Evolutionary conservation across 2,797 vertebrate genomes (phyloP), one percentile per base, ranked within the genome.

Genomic region (Micrastur ruficollis): DNA sequence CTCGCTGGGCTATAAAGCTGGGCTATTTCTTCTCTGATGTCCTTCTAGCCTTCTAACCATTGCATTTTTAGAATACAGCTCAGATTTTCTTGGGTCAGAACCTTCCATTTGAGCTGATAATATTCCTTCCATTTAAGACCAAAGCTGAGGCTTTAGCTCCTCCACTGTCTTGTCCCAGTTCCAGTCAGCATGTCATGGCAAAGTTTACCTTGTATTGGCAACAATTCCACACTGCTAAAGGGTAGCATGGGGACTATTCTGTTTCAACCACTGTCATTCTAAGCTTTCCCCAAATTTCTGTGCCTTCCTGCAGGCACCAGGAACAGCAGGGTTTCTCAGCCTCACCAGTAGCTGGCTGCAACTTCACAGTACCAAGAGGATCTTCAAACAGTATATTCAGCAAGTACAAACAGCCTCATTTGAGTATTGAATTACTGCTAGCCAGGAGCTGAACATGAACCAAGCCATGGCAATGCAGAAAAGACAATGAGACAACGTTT

Each of bases 241-340:
- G 46, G 70, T 26, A 94, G 46, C 90, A 89, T 79, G 49, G 94
- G 90, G 83, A 90, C 20, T 96, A 93, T 92, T 90, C 58, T 75
- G 29, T 92, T 96, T 94, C 96, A 96, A 81, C 70, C 62, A 58
- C 92, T 84, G 70, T 89, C 73, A 44, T 58, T 93, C 80, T 95
- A 89, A 92, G 34, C 34, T 81, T 86, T 38, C 31, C 25, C 46
- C 0, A 4, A 72, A 75, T 84, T 93, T 81, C 58, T 49, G 40
- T n/a, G 55, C 42, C 26, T 89, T 93, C 42, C 47, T 92, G 38
- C n/a, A 66, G 78, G 59, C 71, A 90, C 50, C 31, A n/a, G 36
- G 59, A 93, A 29, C 71, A 90, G 40, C 59, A 89, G 50, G n/a
- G 58, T 56, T 90, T 94, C 70, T 82, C 71, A 92, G 2, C n/a